Evolutionary conservation across 2,113 vertebrate species (phyloP).

Genomic region (Melospiza melodia): DNA sequence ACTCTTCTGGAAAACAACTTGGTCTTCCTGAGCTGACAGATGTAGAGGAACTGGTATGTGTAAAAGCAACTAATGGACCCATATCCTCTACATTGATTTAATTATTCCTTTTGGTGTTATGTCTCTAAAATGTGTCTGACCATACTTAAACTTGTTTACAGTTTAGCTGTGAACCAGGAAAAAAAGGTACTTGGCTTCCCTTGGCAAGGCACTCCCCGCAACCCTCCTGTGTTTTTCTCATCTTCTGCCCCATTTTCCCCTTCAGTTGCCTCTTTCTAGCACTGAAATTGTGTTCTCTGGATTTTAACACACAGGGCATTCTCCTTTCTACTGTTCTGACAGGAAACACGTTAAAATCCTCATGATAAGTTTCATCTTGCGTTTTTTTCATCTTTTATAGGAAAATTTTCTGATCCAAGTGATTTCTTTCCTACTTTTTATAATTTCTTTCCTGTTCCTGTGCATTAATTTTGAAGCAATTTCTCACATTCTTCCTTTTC

Average conservation of each 20-base stretch:
- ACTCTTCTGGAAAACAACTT: background rate
- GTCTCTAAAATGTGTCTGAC: background rate
- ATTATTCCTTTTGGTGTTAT: background rate
- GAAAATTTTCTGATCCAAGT: background rate
- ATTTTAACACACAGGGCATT: background rate
- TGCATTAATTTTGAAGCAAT: background rate
- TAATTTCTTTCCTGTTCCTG: background rate
- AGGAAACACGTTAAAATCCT: background rate
- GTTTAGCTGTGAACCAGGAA: background rate
- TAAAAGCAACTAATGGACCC: background rate
- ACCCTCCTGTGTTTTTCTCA: background rate
- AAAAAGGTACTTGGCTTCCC: background rate
- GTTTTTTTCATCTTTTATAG: background rate
- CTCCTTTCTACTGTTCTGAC: background rate
- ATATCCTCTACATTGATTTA: background rate
- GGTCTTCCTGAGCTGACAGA: background rate
- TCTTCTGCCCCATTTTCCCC: background rate
- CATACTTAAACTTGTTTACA: background rate
- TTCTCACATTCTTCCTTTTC: background rate
- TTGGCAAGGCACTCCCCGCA: background rate
- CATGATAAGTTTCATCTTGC: background rate
- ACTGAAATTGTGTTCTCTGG: background rate
- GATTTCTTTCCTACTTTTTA: background rate
- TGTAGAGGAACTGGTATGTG: background rate
- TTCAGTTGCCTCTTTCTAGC: background rate